These are phyloP conservation scores for Lasioglossum vierecki DNA, from an alignment of 2,888 invertebrate species.

Conservation along the genomic window DNA sequence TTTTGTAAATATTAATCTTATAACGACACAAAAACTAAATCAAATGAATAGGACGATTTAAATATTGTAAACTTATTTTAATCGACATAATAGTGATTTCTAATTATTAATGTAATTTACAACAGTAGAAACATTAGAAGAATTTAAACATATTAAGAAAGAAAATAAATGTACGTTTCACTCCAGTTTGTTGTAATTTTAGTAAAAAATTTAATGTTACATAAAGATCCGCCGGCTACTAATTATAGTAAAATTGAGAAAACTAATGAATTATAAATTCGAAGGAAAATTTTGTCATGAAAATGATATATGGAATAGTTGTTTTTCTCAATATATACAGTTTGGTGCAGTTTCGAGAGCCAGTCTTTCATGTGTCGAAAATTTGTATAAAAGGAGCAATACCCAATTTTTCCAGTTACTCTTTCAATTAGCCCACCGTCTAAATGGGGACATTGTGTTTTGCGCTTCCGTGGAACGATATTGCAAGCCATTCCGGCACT, in stretches of 20 bases:
- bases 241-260: neutral
- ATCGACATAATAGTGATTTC: too few relatives aligned
- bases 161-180: too few relatives aligned
- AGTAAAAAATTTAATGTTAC: too few relatives aligned
- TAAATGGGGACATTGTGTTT: slow-evolving; percentile 27
- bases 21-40: too few relatives aligned
- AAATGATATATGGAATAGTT: neutral
- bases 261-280: neutral
- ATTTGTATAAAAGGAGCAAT: neutral
- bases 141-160: too few relatives aligned
- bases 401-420: neutral
- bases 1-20: too few relatives aligned
- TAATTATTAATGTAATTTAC: too few relatives aligned
- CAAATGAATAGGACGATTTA: too few relatives aligned
- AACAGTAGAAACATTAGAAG: too few relatives aligned
- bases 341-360: neutral
- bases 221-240: too few relatives aligned
- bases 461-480: slow-evolving; percentile 35
- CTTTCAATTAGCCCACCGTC: neutral
- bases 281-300: neutral
- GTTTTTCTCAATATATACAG: neutral
- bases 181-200: too few relatives aligned
- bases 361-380: neutral
- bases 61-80: too few relatives aligned
- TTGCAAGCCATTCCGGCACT: slow-evolving; percentile 42